Percentiles rank a stretch among this genome's conserved stretches.
Evolutionary conservation across 2,113 vertebrate genomes (phyloP).

Genomic region (Ochotona princeps): DNA sequence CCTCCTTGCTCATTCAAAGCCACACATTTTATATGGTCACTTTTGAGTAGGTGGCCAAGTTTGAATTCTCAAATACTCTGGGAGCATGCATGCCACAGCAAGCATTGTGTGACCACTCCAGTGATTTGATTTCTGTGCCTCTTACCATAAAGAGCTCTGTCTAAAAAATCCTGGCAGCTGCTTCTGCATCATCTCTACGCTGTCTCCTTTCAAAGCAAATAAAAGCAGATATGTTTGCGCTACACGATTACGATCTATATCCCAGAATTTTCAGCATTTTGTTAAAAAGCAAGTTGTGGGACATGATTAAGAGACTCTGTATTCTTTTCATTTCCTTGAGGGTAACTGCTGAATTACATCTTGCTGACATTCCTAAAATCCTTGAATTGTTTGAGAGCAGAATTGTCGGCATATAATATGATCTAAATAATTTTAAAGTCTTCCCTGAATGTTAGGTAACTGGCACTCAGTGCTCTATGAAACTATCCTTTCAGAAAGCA

Average conservation of each 20-base stretch:
- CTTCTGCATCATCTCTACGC: background rate
- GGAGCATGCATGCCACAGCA: background rate
- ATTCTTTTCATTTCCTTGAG: background rate
- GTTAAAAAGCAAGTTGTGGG: background rate
- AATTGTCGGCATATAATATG: background rate
- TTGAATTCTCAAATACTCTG: conserved; percentile 10
- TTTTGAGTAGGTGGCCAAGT: background rate
- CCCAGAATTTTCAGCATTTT: background rate
- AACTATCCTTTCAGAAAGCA: background rate
- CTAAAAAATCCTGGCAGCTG: background rate
- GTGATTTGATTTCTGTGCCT: background rate
- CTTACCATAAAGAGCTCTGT: background rate
- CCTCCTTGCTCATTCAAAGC: background rate
- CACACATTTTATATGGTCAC: background rate
- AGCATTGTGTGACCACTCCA: background rate
- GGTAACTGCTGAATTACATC: background rate
- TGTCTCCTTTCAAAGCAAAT: background rate
- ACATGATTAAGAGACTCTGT: background rate
- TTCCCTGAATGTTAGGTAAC: background rate
- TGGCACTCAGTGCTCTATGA: background rate
- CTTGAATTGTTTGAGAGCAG: background rate
- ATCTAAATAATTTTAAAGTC: conserved; percentile 31
- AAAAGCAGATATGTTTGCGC: background rate
- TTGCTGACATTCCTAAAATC: background rate
- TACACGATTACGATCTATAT: background rate